Conservation (phyloP, 2,797 vertebrate species). For the Crenuchus spilurus region DNA sequence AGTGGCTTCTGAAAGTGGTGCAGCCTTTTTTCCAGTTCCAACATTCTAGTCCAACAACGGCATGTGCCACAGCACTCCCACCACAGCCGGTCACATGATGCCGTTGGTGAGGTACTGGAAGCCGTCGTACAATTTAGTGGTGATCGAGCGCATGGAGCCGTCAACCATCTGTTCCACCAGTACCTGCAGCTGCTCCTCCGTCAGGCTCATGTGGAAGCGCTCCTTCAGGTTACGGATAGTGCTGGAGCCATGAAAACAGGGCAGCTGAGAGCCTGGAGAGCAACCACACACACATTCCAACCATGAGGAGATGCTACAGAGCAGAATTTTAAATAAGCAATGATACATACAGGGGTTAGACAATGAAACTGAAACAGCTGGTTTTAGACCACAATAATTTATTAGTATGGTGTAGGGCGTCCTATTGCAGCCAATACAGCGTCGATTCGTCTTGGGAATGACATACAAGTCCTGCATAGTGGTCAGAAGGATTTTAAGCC, state of each 20-base stretch:
- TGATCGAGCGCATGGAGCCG: constrained; percentile 92
- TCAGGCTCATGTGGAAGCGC: constrained; percentile 96
- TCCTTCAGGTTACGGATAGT: constrained; percentile 94
- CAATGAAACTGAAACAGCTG: too few species aligned
- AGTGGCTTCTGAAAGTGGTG: constrained; percentile 56
- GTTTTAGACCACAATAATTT: too few species aligned
- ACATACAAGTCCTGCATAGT: too few species aligned
- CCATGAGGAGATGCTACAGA: background rate
- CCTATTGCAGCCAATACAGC: too few species aligned
- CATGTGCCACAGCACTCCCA: background rate
- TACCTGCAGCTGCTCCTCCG: constrained; percentile 94
- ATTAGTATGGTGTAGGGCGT: too few species aligned
- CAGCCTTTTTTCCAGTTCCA: constrained; percentile 50
- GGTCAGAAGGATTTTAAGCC: too few species aligned
- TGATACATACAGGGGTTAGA: background rate
- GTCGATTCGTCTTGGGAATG: too few species aligned
- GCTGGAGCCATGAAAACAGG: constrained; percentile 93
- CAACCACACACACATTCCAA: background rate
- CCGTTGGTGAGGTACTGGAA: constrained; percentile 99
- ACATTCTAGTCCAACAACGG: constrained; percentile 36
- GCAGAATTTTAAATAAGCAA: background rate
- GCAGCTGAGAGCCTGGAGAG: constrained; percentile 87
- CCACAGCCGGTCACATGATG: constrained; percentile 88
- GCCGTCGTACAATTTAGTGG: constrained; percentile 94
- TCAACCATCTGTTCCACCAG: constrained; percentile 93